Conservation (phyloP, 2,888 invertebrate genomes). For the Hetaerina titia region DNA sequence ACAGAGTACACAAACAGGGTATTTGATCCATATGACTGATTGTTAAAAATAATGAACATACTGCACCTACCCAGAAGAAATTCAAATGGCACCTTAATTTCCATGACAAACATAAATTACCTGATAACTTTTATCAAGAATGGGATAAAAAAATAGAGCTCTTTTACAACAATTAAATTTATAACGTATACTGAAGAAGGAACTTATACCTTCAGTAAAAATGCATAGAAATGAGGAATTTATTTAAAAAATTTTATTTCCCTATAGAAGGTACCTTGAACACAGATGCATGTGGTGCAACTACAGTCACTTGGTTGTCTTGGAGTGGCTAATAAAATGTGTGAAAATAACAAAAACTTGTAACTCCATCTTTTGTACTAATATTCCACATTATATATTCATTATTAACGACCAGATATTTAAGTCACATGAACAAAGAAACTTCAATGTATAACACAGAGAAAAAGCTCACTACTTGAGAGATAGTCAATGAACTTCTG, state of each 20-base stretch:
- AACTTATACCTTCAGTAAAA: conserved; percentile 58
- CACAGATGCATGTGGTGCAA: conserved; percentile 2
- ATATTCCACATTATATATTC: conserved; percentile 30
- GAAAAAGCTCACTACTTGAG: neutral
- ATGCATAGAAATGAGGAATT: conserved; percentile 48
- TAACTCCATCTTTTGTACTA: conserved; percentile 13
- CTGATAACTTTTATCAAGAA: neutral
- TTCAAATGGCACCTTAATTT: conserved; percentile 20
- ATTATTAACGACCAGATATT: conserved; percentile 45
- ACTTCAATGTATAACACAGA: conserved; percentile 25
- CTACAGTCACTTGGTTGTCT: neutral
- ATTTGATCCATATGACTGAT: conserved; percentile 37
- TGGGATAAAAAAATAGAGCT: conserved; percentile 40
- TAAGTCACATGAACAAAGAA: conserved; percentile 49
- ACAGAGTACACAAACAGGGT: conserved; percentile 36
- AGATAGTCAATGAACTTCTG: conserved; percentile 23
- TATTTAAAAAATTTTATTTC: neutral
- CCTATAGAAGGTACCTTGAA: conserved; percentile 55
- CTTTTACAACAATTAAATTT: conserved; percentile 28
- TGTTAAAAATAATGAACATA: conserved; percentile 49
- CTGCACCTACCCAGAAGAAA: neutral
- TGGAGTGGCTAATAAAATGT: conserved; percentile 18
- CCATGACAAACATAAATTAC: neutral
- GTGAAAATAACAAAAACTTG: conserved; percentile 46
- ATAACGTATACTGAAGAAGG: conserved; percentile 46